These are phyloP conservation scores for Sciurus niger DNA, from an alignment of 2,113 vertebrate genomes.

Conservation along the genomic window DNA sequence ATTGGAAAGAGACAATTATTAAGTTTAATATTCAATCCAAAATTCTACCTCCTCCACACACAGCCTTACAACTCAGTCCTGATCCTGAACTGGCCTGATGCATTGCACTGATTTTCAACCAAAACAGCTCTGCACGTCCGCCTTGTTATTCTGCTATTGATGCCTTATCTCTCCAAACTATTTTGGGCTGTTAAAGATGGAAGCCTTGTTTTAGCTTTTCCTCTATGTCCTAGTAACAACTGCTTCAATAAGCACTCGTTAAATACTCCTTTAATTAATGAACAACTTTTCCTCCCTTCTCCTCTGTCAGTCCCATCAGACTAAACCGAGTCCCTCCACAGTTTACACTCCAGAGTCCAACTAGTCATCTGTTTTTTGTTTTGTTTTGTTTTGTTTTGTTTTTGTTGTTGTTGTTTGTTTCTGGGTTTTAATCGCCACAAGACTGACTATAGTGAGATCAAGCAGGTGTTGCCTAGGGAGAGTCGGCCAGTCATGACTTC, in stretches of 20 bases:
- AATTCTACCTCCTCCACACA: background rate
- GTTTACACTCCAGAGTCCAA: conserved; percentile 28
- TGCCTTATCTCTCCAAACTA: background rate
- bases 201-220: conserved; percentile 5
- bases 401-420: no score
- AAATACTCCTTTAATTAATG: conserved; percentile 60
- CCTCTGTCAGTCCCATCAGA: background rate
- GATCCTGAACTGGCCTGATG: background rate
- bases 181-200: background rate
- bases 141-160: background rate
- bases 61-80: background rate
- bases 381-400: no score
- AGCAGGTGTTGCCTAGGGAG: background rate
- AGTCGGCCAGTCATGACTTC: background rate
- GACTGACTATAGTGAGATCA: background rate
- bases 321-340: conserved; percentile 36
- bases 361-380: conserved; percentile 21
- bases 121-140: background rate
- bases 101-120: background rate
- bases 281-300: background rate
- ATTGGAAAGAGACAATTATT: background rate
- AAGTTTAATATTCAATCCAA: background rate
- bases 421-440: background rate
- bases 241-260: background rate
- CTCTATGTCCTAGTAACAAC: background rate